Evolutionary conservation across 2,888 invertebrate genomes (phyloP), one percentile per base, ranked within the genome.

Genomic region (Cantharis rufa): DNA sequence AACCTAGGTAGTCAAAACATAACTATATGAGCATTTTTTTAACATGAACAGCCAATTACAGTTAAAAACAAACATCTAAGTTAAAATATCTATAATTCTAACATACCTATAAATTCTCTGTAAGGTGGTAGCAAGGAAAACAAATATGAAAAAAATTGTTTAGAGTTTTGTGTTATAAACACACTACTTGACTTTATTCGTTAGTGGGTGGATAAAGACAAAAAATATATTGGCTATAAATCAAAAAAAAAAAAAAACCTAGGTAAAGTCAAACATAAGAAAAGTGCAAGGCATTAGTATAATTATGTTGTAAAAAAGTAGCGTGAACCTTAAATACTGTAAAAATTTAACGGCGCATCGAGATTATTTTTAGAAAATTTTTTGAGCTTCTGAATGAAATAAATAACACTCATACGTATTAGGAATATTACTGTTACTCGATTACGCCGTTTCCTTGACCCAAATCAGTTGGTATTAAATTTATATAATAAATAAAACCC

Each of bases 21-120:
- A 74, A 79, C 75, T 78, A 80, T 73, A 77, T 71, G 75, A 77
- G 78, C 78, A 77, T 69, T 77, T 66, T 66, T 71, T 76, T 74
- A 61, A 78, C 75, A 76, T 79, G 75, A 76, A 77, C 79, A 79
- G 79, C 79, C 75, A 77, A 77, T 79, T 79, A 79, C 77, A 63
- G 48, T 48, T 48, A 48, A 73, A 79, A 75, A 79, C 74, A 79
- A 80, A 79, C 76, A 81, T 76, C 77, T 79, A 78, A 78, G 72
- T 75, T 68, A 79, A 68, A 75, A 80, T 76, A 79, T 72, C 79
- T 78, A 77, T 69, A 79, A 80, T 78, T 82, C 86, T 87, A 87
- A 88, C 88, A 85, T 88, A 88, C 88, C 88, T 88, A 88, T 87
- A 84, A 83, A 86, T 85, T 88, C 88, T 88, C 88, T 88, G 88